Evolutionary conservation across 2,113 vertebrate genomes (phyloP), one percentile per base, ranked within the genome.

Genomic region (Peromyscus maniculatus): DNA sequence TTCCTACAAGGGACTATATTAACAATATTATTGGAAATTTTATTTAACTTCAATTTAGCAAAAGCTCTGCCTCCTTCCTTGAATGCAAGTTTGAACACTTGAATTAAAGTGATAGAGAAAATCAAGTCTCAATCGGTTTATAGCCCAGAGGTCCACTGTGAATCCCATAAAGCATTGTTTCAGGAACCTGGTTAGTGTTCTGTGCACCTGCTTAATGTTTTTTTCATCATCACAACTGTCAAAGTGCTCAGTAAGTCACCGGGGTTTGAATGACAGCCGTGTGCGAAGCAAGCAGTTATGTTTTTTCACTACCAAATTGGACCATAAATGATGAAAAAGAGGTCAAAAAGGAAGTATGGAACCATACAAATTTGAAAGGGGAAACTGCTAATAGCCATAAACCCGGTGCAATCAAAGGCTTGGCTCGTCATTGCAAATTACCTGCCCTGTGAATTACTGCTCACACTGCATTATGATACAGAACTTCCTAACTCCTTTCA

Each of bases 361-460:
- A 98, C 98, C 98, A 98, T 99, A 98, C 98, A 99, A 98, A 99
- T 99, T 98, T 99, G 98, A 99, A 99, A 99, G 98, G 98, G 98
- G 98, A 99, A 99, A 99, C 99, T 99, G 98, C 98, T 99, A 99
- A 99, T 99, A 99, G 99, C 98, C 98, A 98, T 99, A 99, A 99
- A 99, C 98, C 43, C 59, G 83, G 98, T 96, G 96, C 98, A 99
- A 99, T 99, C 99, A 99, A 99, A 99, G 99, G 98, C 97, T 98
- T 98, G 98, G 98, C 97, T 97, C 98, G 98, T 99, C 99, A 98
- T 96, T 98, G 98, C 98, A 98, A 98, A 98, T 99, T 99, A 99
- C 98, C 98, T 98, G 98, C 97, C 96, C 97, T 98, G 98, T 99
- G 98, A 99, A 99, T 99, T 99, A 99, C 98, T 98, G 98, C 98